These are phyloP conservation scores for Colius striatus DNA, from an alignment of 2,113 vertebrate genomes.

Conservation along the genomic window DNA sequence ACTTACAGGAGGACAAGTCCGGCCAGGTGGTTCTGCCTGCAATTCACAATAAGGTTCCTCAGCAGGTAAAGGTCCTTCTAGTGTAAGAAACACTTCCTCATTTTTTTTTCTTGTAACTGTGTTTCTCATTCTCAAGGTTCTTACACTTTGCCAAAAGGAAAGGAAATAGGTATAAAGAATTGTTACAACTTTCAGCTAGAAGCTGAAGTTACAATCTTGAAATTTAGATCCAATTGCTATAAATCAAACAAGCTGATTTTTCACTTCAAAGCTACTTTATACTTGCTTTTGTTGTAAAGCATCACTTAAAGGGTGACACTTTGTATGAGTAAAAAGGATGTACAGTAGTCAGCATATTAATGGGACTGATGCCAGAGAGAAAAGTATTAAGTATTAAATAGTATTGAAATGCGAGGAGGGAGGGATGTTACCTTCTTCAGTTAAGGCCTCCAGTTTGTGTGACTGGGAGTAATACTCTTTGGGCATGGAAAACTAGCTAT, in stretches of 20 bases:
- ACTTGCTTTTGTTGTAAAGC: background rate
- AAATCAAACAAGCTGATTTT: background rate
- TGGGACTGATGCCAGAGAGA: background rate
- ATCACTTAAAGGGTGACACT: background rate
- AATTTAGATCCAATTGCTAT: background rate
- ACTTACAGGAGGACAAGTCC: slow-evolving; percentile 71
- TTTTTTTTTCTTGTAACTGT: background rate
- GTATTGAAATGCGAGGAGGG: background rate
- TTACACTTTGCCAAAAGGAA: background rate
- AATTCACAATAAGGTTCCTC: slow-evolving; percentile 79
- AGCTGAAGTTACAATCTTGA: background rate
- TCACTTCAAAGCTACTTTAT: background rate
- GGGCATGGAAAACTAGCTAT: background rate
- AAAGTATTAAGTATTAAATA: background rate
- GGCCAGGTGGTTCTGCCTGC: slow-evolving; percentile 81
- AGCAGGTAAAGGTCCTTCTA: slow-evolving; percentile 62
- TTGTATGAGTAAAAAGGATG: background rate
- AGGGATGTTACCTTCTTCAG: background rate
- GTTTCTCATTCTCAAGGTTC: background rate
- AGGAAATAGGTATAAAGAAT: background rate
- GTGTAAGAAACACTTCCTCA: background rate
- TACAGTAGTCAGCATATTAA: background rate
- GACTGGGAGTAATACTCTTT: background rate
- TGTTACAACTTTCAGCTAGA: background rate
- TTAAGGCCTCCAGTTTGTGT: background rate